A percentile compares a stretch with the other conserved stretches of the same genome.
These are phyloP conservation scores for Drosophila birchii DNA, from an alignment of 2,888 invertebrate genomes.

Conservation along the genomic window DNA sequence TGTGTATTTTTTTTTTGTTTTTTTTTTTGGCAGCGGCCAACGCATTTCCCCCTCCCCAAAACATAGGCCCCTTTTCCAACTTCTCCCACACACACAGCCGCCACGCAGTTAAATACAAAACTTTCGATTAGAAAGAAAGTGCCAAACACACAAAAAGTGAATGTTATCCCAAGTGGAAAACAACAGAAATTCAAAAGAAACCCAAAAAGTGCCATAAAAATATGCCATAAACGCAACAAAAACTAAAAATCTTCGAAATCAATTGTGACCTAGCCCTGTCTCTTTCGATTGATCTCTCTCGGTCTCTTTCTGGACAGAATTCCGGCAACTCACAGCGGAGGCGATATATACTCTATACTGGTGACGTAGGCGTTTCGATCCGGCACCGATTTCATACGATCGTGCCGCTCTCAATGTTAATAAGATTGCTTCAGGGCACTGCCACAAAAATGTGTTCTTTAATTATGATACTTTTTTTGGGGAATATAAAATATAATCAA, in stretches of 20 bases:
- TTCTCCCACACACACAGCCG: constrained; percentile 36
- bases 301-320: constrained; percentile 48
- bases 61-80: constrained; percentile 44
- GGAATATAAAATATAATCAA: not conserved
- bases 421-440: constrained; percentile 22
- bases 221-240: constrained; percentile 37
- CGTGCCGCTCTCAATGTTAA: constrained; percentile 36
- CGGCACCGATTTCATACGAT: constrained; percentile 36
- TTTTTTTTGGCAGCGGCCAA: constrained; percentile 31
- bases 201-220: constrained; percentile 41
- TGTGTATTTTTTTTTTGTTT: constrained; percentile 17
- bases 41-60: constrained; percentile 34
- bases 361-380: constrained; percentile 46
- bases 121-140: constrained; percentile 75
- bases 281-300: constrained; percentile 9
- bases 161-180: constrained; percentile 52
- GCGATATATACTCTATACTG: constrained; percentile 21
- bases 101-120: constrained; percentile 51
- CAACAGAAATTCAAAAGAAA: constrained; percentile 31
- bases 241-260: constrained; percentile 33
- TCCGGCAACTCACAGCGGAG: constrained; percentile 27
- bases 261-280: constrained; percentile 40
- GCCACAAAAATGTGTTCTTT: constrained; percentile 4
- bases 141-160: constrained; percentile 71
- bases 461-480: not conserved